phyloP scores from a whole-genome alignment of 2,797 vertebrate species.

The Echiichthys vipera region DNA sequence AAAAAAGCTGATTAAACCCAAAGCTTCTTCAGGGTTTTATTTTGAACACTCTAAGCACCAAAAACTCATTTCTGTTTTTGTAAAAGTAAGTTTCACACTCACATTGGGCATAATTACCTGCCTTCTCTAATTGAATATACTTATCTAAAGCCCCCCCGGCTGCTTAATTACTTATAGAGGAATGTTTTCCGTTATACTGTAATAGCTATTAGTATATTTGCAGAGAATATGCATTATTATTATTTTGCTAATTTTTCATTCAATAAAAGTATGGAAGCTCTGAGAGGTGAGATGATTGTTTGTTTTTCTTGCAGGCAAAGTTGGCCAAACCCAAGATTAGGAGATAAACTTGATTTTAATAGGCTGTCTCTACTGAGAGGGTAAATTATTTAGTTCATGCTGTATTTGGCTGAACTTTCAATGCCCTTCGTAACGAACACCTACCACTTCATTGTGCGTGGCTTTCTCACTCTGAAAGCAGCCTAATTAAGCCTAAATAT shows the following conservation, averaged over 20 bases:
- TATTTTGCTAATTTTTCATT: neutral
- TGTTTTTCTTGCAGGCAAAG: too few relatives aligned
- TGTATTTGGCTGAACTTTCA: too few relatives aligned
- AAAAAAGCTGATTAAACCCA: slow-evolving; percentile 6
- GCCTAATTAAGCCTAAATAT: too few relatives aligned
- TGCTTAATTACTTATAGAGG: slow-evolving; percentile 41
- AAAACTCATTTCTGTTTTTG: slow-evolving; percentile 42
- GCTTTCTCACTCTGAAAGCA: too few relatives aligned
- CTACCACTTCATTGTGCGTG: too few relatives aligned
- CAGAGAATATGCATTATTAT: neutral
- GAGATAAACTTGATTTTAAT: too few relatives aligned
- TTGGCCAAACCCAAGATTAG: too few relatives aligned
- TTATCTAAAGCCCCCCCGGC: slow-evolving; percentile 45
- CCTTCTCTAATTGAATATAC: slow-evolving; percentile 55
- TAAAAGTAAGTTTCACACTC: slow-evolving; percentile 52
- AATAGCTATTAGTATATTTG: slow-evolving; percentile 21
- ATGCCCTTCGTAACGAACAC: too few relatives aligned
- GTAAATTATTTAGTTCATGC: too few relatives aligned
- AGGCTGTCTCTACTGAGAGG: too few relatives aligned
- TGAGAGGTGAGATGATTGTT: too few relatives aligned
- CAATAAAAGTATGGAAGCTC: neutral
- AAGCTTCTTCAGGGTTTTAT: slow-evolving; percentile 41
- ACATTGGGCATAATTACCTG: slow-evolving; percentile 61
- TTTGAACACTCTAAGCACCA: slow-evolving; percentile 7
- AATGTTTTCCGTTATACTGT: slow-evolving; percentile 36